Conservation (phyloP, 2,113 vertebrate species). For the Boulengeromyrus knoepffleri region DNA sequence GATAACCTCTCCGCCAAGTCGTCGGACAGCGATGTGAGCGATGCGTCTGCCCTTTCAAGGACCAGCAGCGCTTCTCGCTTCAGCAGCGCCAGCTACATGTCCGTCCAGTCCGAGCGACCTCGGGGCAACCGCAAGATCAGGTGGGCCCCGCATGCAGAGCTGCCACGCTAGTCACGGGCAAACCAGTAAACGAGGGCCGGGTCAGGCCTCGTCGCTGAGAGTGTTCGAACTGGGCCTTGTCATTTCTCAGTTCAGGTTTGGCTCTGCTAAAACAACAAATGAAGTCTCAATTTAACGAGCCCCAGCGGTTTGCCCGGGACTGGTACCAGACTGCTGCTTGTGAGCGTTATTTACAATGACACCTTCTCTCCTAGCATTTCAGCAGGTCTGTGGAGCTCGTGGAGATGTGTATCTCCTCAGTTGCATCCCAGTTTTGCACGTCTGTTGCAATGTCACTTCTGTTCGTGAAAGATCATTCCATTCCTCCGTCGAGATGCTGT, state of each 20-base stretch:
- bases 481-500: not conserved
- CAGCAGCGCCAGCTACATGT: constrained; percentile 99
- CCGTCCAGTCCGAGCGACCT: constrained; percentile 90
- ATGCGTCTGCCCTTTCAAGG: constrained; percentile 94
- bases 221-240: constrained; percentile 43
- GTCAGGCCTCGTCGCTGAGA: constrained; percentile 38
- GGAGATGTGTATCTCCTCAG: not conserved
- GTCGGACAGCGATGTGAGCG: constrained; percentile 97
- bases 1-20: constrained; percentile 95
- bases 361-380: not conserved
- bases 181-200: constrained; percentile 18
- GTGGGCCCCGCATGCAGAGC: constrained; percentile 55
- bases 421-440: not conserved
- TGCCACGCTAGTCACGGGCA: not conserved
- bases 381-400: not conserved
- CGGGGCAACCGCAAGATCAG: constrained; percentile 93
- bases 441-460: not conserved
- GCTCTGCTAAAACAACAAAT: constrained; percentile 40
- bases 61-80: constrained; percentile 96
- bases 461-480: not conserved
- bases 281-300: constrained; percentile 44
- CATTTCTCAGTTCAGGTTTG: constrained; percentile 55
- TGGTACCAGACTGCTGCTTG: not conserved
- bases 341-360: not conserved
- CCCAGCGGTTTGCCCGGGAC: constrained; percentile 30